Conservation (phyloP, 2,888 invertebrate species). For the Anthophora plumipes region DNA sequence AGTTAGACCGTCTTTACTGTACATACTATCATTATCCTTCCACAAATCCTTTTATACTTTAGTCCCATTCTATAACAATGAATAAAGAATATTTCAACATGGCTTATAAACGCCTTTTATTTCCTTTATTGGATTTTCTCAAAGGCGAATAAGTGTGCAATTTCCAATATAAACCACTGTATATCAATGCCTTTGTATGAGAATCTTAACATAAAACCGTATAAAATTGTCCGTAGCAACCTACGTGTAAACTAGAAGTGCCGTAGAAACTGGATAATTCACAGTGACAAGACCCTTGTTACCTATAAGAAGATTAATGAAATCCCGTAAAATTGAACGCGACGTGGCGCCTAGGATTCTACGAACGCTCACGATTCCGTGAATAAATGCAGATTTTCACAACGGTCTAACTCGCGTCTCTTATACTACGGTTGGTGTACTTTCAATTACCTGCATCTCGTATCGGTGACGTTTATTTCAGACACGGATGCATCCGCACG, state of each 20-base stretch:
- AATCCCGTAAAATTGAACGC: constrained; percentile 40
- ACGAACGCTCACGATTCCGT: constrained; percentile 15
- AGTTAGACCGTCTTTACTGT: too few species aligned
- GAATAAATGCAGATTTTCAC: constrained; percentile 40
- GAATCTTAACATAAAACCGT: too few species aligned
- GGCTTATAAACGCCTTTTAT: too few species aligned
- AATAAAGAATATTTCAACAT: too few species aligned
- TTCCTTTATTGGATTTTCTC: too few species aligned
- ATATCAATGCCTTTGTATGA: too few species aligned
- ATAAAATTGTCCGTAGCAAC: too few species aligned
- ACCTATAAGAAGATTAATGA: constrained; percentile 39
- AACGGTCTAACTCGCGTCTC: constrained; percentile 24
- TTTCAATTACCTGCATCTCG: constrained; percentile 51
- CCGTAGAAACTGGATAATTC: constrained; percentile 2
- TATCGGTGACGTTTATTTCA: constrained; percentile 36
- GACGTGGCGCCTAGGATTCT: constrained; percentile 17
- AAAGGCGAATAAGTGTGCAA: too few species aligned
- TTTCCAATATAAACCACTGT: too few species aligned
- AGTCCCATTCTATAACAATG: too few species aligned
- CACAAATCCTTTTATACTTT: too few species aligned
- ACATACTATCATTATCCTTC: too few species aligned
- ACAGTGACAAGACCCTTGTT: constrained; percentile 18
- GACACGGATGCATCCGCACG: constrained; percentile 22
- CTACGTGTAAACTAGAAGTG: not conserved
- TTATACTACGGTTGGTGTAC: constrained; percentile 7